These are phyloP conservation scores for Pyrrhia umbra DNA, from an alignment of 2,888 invertebrate species.

Conservation along the genomic window DNA sequence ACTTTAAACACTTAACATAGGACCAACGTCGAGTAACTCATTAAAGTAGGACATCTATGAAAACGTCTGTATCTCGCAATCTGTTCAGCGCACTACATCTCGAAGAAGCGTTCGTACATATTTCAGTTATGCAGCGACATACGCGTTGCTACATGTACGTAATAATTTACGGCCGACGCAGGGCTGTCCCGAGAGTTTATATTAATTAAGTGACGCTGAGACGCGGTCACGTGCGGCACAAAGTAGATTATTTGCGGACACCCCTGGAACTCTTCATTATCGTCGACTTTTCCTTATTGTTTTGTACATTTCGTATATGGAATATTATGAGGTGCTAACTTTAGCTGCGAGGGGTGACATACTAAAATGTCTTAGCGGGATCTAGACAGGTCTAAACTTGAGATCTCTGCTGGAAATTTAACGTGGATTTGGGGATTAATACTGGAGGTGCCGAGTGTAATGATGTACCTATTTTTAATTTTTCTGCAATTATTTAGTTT, in stretches of 20 bases:
- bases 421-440: too few relatives aligned
- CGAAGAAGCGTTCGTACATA: slow-evolving; percentile 15
- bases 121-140: slow-evolving; percentile 26
- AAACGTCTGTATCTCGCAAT: slow-evolving; percentile 12
- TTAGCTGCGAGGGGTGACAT: background rate
- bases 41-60: background rate
- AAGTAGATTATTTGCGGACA: slow-evolving; percentile 76
- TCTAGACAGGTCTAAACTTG: background rate
- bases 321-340: slow-evolving; percentile 26
- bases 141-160: slow-evolving; percentile 32
- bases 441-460: too few relatives aligned
- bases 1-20: too few relatives aligned
- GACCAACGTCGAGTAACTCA: too few relatives aligned
- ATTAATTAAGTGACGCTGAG: slow-evolving; percentile 73
- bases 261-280: slow-evolving; percentile 71
- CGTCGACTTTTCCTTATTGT: slow-evolving; percentile 69
- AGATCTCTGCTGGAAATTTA: background rate
- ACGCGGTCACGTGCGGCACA: slow-evolving; percentile 73
- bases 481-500: too few relatives aligned
- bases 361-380: background rate
- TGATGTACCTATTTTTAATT: too few relatives aligned
- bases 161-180: slow-evolving; percentile 55
- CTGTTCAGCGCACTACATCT: slow-evolving; percentile 19
- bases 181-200: slow-evolving; percentile 71
- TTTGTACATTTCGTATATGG: slow-evolving; percentile 54